Conservation (phyloP, 2,888 invertebrate genomes). For the Barypeithes pellucidus region DNA sequence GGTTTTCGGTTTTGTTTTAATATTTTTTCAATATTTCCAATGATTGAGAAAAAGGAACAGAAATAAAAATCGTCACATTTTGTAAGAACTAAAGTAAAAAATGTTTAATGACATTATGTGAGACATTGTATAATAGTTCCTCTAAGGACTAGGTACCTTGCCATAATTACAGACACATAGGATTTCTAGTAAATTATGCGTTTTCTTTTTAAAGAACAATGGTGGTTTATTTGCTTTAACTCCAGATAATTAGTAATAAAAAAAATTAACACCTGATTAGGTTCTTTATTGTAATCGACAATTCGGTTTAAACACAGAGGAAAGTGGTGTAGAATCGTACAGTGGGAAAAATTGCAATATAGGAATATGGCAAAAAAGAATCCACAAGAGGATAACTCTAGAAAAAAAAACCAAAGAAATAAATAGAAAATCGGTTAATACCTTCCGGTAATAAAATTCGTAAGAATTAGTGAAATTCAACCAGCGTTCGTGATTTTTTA, state of each 20-base stretch:
- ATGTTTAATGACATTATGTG: neutral
- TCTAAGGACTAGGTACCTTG: neutral
- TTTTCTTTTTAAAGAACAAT: constrained; percentile 13
- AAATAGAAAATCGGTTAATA: no score
- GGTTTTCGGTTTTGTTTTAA: no score
- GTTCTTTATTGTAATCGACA: constrained; percentile 17
- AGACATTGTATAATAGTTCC: neutral
- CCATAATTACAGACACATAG: neutral
- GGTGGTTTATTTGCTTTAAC: constrained; percentile 13
- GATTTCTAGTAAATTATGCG: neutral
- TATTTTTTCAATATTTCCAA: no score
- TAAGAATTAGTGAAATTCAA: no score
- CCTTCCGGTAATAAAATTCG: no score
- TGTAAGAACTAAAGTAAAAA: neutral
- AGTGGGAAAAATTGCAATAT: no score
- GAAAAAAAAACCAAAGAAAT: no score
- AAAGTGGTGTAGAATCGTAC: no score
- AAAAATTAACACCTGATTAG: constrained; percentile 13
- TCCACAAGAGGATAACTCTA: no score
- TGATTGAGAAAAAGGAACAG: no score
- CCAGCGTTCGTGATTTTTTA: no score
- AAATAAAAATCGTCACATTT: neutral
- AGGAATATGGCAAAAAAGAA: no score
- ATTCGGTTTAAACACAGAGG: neutral
- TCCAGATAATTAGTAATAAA: constrained; percentile 12